Base-by-base conservation (phyloP, 2,113 vertebrate genomes). In the Spea bombifrons region DNA sequence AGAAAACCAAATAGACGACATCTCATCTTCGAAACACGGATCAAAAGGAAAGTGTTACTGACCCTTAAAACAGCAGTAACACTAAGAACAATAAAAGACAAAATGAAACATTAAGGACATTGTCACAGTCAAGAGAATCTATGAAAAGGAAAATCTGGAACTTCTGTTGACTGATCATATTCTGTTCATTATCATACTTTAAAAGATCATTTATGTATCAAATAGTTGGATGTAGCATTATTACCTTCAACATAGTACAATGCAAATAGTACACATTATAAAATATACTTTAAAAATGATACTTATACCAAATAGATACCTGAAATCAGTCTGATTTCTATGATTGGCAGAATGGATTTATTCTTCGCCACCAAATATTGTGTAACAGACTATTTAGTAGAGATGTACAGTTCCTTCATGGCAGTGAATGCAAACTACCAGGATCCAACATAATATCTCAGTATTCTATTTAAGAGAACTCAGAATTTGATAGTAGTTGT, bases 21-120 rank as follows among this genome's bases (percentile, higher is more conserved):
- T 53, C 69, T 78, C 61, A 55, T 53, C 13, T 30, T 55, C 72
- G 59, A 78, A 72, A 78, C 44, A 79, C 7, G 47, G 49, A 79
- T 79, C 50, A 79, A 73, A 79, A 67, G 77, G 49, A 73, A 73
- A 73, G 70, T 73, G 63, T 0, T 70, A 57, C 16, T 67, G 77
- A 73, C 77, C 70, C 70, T 61, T 57, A 55, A 47, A n/a, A 78
- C 65, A 78, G 69, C 59, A 66, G n/a, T 44, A 57, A 64, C 49
- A 57, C 69, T 73, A 16, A 15, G 76, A 79, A 79, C 71, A 79
- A 79, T 79, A 5, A 52, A 59, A 48, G 63, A 57, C 15, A 43
- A 66, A 79, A 79, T 73, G 63, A 66, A 66, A 66, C 57, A 66
- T 57, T 79, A 73, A 52, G 55, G 64, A 73, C 65, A 52, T 50